Base-by-base conservation (phyloP, 2,797 vertebrate genomes). In the Syngnathus rostellatus region DNA sequence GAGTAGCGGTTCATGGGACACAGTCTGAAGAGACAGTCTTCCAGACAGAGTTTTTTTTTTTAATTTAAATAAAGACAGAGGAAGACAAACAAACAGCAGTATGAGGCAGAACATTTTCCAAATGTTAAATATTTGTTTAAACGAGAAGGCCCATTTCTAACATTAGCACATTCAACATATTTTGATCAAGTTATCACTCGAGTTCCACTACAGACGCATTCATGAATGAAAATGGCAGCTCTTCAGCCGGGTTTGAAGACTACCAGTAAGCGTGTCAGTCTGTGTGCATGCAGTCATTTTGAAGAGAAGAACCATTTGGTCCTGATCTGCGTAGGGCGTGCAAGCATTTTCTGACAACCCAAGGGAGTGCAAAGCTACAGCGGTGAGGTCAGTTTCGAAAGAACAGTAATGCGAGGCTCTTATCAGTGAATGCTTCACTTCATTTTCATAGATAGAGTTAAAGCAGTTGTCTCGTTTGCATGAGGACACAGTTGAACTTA, bases 1-100 rank as follows among this genome's bases (percentile, higher is more conserved):
- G 97, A 99, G 88, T 99, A 99, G 75, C 97, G 94, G 85, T 98
- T 99, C 96, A 98, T 99, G 62, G 96, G 97, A 83, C 96, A 99
- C 39, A 99, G 91, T 72, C 94, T 94, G 87, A 99, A 99, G 66
- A 99, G 93, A 85, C 97, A 99, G 85, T 99, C 97, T 99, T 66
- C 8, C 66, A n/a, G 10, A 51, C 17, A 19, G 40, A 63, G 21
- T 21, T 62, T 57, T 31, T 17, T 48, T 62, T 45, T 19, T 45
- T 48, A n/a, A n/a, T n/a, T 1, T 17, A 48, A 4, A 48, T 11
- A 50, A 51, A 17, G 17, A 45, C n/a, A 14, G 19, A 62, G 14
- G 14, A 23, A 25, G 3, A 25, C 55, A 57, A 37, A 37, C 6
- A 51, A 50, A 55, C 4, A 37, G 14, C 31, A 2, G 16, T 8